phyloP scores from a whole-genome alignment of 2,797 vertebrate genomes.

The Epinephelus coioides region DNA sequence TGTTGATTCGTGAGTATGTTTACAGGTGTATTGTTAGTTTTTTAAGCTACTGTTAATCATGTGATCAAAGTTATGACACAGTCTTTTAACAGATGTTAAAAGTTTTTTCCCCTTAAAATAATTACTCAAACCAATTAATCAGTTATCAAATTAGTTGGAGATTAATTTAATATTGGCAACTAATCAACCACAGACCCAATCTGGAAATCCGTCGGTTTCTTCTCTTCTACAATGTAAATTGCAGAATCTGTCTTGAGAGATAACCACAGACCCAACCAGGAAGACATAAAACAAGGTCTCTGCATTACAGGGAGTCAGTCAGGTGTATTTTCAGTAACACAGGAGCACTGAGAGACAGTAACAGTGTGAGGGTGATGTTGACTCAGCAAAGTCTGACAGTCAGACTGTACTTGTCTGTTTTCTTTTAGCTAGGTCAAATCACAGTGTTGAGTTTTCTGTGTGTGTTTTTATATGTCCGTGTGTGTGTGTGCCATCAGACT shows the following conservation, averaged over 20 bases:
- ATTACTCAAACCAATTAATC: too few relatives aligned
- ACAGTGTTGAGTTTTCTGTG: constrained; percentile 32
- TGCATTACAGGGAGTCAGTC: background rate
- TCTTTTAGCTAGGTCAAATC: background rate
- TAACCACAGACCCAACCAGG: background rate
- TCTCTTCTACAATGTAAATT: too few relatives aligned
- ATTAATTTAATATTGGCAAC: background rate
- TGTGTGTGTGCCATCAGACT: constrained; percentile 36
- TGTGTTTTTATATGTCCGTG: constrained; percentile 33
- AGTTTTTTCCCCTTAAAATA: too few relatives aligned
- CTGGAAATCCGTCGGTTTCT: background rate
- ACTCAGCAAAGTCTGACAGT: constrained; percentile 10
- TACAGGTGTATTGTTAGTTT: background rate
- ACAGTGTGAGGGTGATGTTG: constrained; percentile 17
- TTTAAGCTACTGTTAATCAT: background rate
- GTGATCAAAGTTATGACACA: background rate
- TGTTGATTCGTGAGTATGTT: background rate
- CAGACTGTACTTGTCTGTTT: background rate
- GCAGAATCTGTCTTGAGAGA: background rate
- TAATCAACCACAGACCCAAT: background rate
- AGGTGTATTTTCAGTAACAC: constrained; percentile 5
- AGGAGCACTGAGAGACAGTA: background rate
- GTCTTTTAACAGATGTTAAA: background rate
- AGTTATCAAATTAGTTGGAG: too few relatives aligned
- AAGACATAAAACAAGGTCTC: background rate